Evolutionary conservation across 1,140 invertebrate species (phyloP).

Genomic region (Musca vetustissima): DNA sequence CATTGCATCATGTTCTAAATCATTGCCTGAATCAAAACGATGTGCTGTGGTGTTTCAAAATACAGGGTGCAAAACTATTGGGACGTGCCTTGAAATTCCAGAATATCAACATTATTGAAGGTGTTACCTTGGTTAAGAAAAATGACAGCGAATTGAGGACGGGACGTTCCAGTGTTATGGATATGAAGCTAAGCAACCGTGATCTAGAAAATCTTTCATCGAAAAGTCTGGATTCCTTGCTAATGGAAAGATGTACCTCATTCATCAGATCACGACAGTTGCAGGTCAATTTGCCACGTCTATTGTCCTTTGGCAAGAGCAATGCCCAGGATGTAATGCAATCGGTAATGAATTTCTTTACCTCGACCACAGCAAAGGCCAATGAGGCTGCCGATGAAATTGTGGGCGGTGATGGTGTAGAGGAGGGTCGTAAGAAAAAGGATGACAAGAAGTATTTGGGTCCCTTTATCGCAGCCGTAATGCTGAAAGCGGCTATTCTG

Average conservation of each 20-base stretch:
- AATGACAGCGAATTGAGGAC: slow-evolving; percentile 50
- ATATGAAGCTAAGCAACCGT: slow-evolving; percentile 58
- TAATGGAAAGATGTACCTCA: slow-evolving; percentile 61
- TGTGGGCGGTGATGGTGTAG: neutral
- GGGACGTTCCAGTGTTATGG: slow-evolving; percentile 55
- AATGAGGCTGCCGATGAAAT: neutral
- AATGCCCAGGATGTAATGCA: slow-evolving; percentile 49
- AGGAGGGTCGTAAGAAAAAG: slow-evolving; percentile 55
- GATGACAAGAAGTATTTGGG: slow-evolving; percentile 62
- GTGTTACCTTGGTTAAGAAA: slow-evolving; percentile 59
- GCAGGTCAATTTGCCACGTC: slow-evolving; percentile 59
- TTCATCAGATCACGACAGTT: slow-evolving; percentile 66
- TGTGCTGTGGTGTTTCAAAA: slow-evolving; percentile 67
- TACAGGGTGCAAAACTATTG: slow-evolving; percentile 64
- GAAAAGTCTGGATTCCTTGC: slow-evolving; percentile 60
- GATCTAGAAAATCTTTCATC: slow-evolving; percentile 58
- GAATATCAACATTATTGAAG: slow-evolving; percentile 64
- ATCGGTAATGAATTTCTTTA: slow-evolving; percentile 34
- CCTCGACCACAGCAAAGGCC: neutral
- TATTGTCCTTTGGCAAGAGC: slow-evolving; percentile 46
- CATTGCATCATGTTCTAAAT: slow-evolving; percentile 61
- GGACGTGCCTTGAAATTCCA: slow-evolving; percentile 66
- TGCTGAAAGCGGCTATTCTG: slow-evolving; percentile 70
- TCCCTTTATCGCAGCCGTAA: slow-evolving; percentile 64
- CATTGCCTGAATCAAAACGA: slow-evolving; percentile 65